Evolutionary conservation across 2,888 invertebrate species (phyloP), one percentile per base, ranked within the genome.

Genomic region (Sarcophaga rosellei): DNA sequence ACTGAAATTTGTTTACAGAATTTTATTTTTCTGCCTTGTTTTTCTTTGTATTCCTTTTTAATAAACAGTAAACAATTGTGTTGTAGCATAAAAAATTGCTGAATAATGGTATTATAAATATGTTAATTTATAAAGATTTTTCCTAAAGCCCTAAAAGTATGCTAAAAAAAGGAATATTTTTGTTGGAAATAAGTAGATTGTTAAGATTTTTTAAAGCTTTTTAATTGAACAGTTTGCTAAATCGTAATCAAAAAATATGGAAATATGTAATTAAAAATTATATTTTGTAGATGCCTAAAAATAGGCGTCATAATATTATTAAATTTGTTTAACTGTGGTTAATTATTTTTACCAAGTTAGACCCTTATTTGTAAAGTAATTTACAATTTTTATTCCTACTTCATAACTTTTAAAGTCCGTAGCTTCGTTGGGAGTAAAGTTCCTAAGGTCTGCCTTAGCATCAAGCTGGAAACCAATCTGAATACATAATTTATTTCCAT

Each of bases 101-200:
- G 6, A 21, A 65, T 44, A 66, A 79, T 35, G 35, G 35, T 10
- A 35, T 35, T 35, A 35, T 66, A 74, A 78, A 73, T 73, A 74
- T 45, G 17, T 69, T 69, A 70, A 69, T 75, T 65, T 61, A 72
- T 20, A 53, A 44, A 66, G 11, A 20, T 44, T 35, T n/a, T n/a
- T 44, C 4, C 2, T 15, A 70, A 70, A 47, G 23, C 6, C 76
- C 76, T 21, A 68, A 77, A 83, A 83, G 45, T 78, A 73, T 73
- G 77, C 69, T 69, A n/a, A 17, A 63, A 63, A 69, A 53, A 65
- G 23, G 11, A 59, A n/a, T 6, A 70, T 17, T 20, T 59, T n/a
- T 17, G 23, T 63, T 12, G 3, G 8, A 5, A 57, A 20, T 44
- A n/a, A 45, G 3, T n/a, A n/a, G 44, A 20, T 1, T 21, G 23